A percentile compares a stretch with the other conserved stretches of the same genome.
phyloP scores from a whole-genome alignment of 2,113 vertebrate genomes.

The Syngnathus typhle region DNA sequence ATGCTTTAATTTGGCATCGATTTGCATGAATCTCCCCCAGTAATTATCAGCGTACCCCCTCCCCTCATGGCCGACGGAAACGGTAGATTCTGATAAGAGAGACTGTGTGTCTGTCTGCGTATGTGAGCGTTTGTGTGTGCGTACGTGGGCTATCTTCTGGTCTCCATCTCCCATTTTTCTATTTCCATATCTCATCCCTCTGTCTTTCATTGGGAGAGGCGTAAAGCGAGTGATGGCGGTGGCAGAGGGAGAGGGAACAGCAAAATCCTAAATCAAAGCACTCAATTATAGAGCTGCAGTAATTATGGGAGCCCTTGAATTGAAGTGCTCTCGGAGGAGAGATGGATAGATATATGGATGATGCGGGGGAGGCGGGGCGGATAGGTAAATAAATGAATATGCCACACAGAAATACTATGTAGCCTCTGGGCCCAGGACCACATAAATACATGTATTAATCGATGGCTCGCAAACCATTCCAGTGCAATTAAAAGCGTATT shows the following conservation, averaged over 20 bases:
- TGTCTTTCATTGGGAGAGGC: slow-evolving; percentile 59
- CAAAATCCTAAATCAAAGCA: slow-evolving; percentile 76
- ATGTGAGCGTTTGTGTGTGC: slow-evolving; percentile 16
- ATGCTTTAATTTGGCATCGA: slow-evolving; percentile 75
- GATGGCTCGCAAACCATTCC: slow-evolving; percentile 69
- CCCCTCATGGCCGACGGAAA: slow-evolving; percentile 59
- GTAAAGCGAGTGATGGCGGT: slow-evolving; percentile 61
- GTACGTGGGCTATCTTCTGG: slow-evolving; percentile 39
- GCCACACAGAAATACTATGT: slow-evolving; percentile 73
- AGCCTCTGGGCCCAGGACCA: slow-evolving; percentile 48
- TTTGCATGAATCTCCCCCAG: slow-evolving; percentile 70
- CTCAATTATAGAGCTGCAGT: slow-evolving; percentile 73
- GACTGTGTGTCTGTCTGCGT: slow-evolving; percentile 5
- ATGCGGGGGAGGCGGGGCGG: slow-evolving; percentile 65
- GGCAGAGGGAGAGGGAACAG: slow-evolving; percentile 53
- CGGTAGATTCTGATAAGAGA: slow-evolving; percentile 66
- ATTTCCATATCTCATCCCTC: slow-evolving; percentile 73
- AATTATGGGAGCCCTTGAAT: slow-evolving; percentile 72
- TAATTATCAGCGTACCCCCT: slow-evolving; percentile 67
- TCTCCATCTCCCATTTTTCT: slow-evolving; percentile 65
- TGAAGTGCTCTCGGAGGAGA: slow-evolving; percentile 69
- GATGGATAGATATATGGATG: slow-evolving; percentile 72
- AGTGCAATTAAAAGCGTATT: slow-evolving; percentile 73
- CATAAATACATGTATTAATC: slow-evolving; percentile 75
- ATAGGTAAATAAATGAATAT: slow-evolving; percentile 78